Evolutionary conservation across 2,113 vertebrate species (phyloP), one percentile per base, ranked within the genome.

Genomic region (Cephalopterus ornatus): DNA sequence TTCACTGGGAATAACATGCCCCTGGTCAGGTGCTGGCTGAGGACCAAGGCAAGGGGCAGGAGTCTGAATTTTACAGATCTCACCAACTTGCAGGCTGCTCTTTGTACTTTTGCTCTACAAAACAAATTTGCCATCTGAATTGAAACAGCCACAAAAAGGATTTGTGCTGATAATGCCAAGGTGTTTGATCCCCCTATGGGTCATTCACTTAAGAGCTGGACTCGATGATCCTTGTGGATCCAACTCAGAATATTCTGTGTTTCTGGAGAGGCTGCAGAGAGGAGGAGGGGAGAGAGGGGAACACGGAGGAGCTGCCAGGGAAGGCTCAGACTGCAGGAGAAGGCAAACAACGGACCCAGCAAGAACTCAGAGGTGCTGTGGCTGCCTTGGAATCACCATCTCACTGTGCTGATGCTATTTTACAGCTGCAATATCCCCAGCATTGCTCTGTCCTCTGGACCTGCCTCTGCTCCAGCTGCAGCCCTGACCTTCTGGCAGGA

Each of bases 81-180:
- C 37, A 7, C 24, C 11, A 1, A 4, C 16, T 22, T 41, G 33
- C 66, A 27, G 22, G 46, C 41, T 19, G 21, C 27, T 49, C 4
- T 9, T 18, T 15, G 11, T 9, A 30, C 37, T 72, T 23, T 46
- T 9, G 13, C 27, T 37, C 20, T 52, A 11, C 62, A 33, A 35
- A 56, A 22, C 8, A 26, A 41, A 66, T 53, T 28, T 6, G 0
- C 35, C 41, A 20, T 1, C 28, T 59, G 77, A 53, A 52, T 23
- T 5, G 5, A 66, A n/a, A 17, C 0, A 1, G 56, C 56, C 21
- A 6, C 1, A 0, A 8, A 3, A 42, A 18, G 53, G 68, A 20
- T 19, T 11, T 59, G 23, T 59, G 58, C 58, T 37, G 23, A 26
- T 26, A 26, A 16, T 22, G 11, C n/a, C n/a, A 26, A 24, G n/a